Base-by-base conservation (phyloP, 2,888 invertebrate genomes). In the Sarcophaga caerulescens region DNA sequence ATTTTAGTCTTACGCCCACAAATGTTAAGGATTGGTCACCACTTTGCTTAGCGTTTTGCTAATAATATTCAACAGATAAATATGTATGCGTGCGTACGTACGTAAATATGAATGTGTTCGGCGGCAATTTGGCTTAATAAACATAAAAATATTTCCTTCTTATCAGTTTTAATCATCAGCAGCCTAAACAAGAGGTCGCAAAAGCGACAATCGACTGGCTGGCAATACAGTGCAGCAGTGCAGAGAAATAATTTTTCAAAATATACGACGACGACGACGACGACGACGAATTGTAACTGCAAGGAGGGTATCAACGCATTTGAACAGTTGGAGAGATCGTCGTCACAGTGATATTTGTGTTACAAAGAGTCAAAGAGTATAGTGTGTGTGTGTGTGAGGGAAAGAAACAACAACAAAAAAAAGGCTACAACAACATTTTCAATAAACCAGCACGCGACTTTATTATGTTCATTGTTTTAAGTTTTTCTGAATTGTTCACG, bases 101-200 rank as follows among this genome's bases (percentile, higher is more conserved):
- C 12, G 11, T 69, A 0, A 47, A 69, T 44, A 44, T 44, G 6
- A 5, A 6, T 71, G 70, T 66, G 44, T 81, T 21, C 35, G 63
- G 47, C 17, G 23, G 68, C 66, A 47, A 21, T 62, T 73, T 47
- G 47, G 4, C 57, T 81, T 47, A 81, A 81, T 69, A 81, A 70
- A 77, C 62, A 91, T 91, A 91, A 90, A 91, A 91, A 91, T 91
- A 90, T 14, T 90, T 92, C 92, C 85, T 88, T 88, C 89, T 91
- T 91, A 91, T 91, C 91, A 91, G 88, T 89, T 89, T 89, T 89
- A 90, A 90, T 89, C 89, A 91, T 91, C 90, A 88, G 66, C 66
- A 85, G 74, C 57, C 81, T 81, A 79, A 86, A 85, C 66, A 74
- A 59, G 77, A 59, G 77, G 63, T 74, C 68, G 45, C 69, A 71